Base-by-base conservation (phyloP, 2,797 vertebrate genomes). In the Nannoperca australis region DNA sequence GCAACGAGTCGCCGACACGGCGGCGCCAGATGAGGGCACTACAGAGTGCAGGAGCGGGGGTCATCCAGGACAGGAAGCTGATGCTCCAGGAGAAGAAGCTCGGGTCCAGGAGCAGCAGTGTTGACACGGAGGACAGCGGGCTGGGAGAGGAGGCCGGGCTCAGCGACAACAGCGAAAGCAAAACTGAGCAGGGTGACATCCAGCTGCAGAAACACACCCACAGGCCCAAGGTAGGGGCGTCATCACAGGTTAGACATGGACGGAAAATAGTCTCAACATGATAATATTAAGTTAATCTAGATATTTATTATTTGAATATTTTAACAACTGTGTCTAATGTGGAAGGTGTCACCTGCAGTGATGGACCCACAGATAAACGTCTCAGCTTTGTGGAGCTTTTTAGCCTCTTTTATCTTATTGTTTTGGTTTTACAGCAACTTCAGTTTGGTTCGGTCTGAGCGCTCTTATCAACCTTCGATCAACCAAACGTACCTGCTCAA, bases 121-220 rank as follows among this genome's bases (percentile, higher is more conserved):
- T 90, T 17, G 95, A 95, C 63, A 91, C 94, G 0, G 95, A 95
- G 78, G 95, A 96, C 89, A 95, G 95, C 18, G 94, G 93, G 2
- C 79, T 94, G 13, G 95, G 94, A 5, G 94, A 96, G 55, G 95
- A 96, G 42, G 76, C 70, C 0, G 79, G 78, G 3, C 82, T 92
- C 30, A 94, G 92, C 8, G 93, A 94, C 86, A 77, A 73, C 71
- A 32, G 61, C 3, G 92, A 94, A 12, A 14, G 70, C 1, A 92
- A 86, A 75, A 70, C 45, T 0, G 92, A 95, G 63, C 85, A 62
- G 32, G 79, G 38, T 0, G 83, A 89, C 2, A 9, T 22, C 40
- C 27, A 45, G 53, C 20, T 45, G 13, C 89, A 84, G 78, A 91
- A 86, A 70, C 76, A 32, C 10, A 60, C n/a, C 69, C 76, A 47